These are phyloP conservation scores for Thecocarcelia acutangulata DNA, from an alignment of 2,888 invertebrate genomes.

Conservation along the genomic window DNA sequence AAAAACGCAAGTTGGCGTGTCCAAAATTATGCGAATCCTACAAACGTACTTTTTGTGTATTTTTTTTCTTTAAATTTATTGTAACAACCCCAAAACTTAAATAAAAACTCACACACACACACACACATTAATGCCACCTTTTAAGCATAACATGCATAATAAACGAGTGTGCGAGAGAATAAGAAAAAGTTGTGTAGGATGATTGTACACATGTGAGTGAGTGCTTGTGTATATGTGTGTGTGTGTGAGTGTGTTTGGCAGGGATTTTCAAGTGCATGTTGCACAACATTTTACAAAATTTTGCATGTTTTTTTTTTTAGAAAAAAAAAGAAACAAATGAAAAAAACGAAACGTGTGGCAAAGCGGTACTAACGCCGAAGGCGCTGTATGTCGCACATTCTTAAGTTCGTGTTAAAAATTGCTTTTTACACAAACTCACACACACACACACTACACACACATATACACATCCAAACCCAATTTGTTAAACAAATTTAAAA, in stretches of 20 bases:
- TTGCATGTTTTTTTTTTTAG: conserved; percentile 59
- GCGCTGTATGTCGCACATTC: conserved; percentile 67
- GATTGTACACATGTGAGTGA: conserved; percentile 9
- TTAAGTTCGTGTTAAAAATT: conserved; percentile 68
- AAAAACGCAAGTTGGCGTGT: conserved; percentile 69
- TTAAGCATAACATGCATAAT: conserved; percentile 15
- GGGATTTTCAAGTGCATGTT: conserved; percentile 69
- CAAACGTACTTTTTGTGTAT: conserved; percentile 33
- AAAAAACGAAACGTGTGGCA: conserved; percentile 5
- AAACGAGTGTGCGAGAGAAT: conserved; percentile 9
- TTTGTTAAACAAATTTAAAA: conserved; percentile 66
- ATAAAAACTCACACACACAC: conserved; percentile 18
- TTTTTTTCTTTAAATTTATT: conserved; percentile 24
- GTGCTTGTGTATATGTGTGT: conserved; percentile 7
- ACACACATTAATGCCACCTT: conserved; percentile 27
- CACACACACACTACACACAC: conserved; percentile 1
- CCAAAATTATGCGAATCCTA: conserved; percentile 69
- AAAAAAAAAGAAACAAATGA: neutral
- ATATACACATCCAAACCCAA: conserved; percentile 47
- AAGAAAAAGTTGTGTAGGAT: conserved; percentile 55
- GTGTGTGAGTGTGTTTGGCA: conserved; percentile 10
- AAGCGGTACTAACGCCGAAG: conserved; percentile 65
- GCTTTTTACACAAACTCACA: conserved; percentile 32
- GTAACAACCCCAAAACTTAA: conserved; percentile 55
- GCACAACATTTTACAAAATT: conserved; percentile 65